phyloP scores from a whole-genome alignment of 2,797 vertebrate species.

The Sternotherus odoratus region DNA sequence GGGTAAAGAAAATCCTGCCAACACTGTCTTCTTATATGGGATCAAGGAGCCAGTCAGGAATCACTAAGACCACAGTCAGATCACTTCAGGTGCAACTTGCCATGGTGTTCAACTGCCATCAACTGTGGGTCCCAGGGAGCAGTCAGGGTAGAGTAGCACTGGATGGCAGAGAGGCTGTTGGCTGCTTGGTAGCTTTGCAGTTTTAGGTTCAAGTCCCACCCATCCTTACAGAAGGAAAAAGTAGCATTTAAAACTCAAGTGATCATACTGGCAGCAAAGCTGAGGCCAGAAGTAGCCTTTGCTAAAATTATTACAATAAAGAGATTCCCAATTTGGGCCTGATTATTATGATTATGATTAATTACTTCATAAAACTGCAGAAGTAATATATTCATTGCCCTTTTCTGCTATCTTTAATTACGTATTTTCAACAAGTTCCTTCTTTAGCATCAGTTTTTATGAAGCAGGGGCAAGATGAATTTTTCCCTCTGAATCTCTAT shows the following conservation, averaged over 20 bases:
- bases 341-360: constrained; percentile 18
- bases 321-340: constrained; percentile 49
- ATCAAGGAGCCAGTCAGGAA: neutral
- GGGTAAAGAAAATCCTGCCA: neutral
- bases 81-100: neutral
- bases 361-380: constrained; percentile 40
- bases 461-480: neutral
- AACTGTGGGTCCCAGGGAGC: neutral
- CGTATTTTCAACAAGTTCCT: constrained; percentile 44
- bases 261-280: constrained; percentile 38
- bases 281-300: constrained; percentile 35
- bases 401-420: constrained; percentile 65
- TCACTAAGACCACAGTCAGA: neutral
- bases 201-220: neutral
- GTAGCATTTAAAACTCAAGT: neutral
- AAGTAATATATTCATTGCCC: constrained; percentile 71
- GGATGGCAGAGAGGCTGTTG: neutral
- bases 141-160: accelerated
- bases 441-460: constrained; percentile 46
- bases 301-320: constrained; percentile 64
- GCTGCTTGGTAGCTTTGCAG: neutral
- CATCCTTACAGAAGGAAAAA: neutral
- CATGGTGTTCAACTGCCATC: neutral
- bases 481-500: constrained; percentile 11
- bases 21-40: neutral